Base-by-base conservation (phyloP, 2,113 vertebrate species). In the Chlamydotis undulata region DNA sequence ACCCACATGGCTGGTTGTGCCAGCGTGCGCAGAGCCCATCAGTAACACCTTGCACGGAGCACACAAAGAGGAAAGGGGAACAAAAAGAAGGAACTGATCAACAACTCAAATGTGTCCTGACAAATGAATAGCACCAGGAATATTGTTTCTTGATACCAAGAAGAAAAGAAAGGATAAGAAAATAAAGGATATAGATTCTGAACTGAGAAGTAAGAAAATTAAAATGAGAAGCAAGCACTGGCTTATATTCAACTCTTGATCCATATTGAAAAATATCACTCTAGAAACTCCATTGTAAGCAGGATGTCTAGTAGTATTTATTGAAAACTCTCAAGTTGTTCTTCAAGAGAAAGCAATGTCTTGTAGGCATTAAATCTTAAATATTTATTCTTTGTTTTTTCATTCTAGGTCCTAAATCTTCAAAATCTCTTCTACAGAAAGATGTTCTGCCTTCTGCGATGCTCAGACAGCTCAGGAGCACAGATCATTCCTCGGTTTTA, bases 251-350 rank as follows among this genome's bases (percentile, higher is more conserved):
- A 1, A 64, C 23, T 16, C 29, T 55, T 64, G 19, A 77, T 68
- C 28, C 26, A 31, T 2, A 57, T 15, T 31, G 29, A 79, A 52
- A 73, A 61, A 33, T 21, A 25, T 3, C 39, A 4, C 17, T 81
- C 35, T 25, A 71, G 39, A 56, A 76, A n/a, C 10, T 19, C 28
- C 12, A n/a, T 23, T 17, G 29, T 24, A 17, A 67, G 39, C 26
- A 57, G 61, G 87, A 77, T 81, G 76, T 70, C 89, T 81, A 75
- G 65, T 33, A 90, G 87, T 4, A 57, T 89, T 96, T 90, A 94
- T 63, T 78, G 93, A 91, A 87, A 96, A 97, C 90, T 84, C 91
- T 57, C 26, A 90, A 15, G 19, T 60, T 84, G 50, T 18, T 74
- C 43, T 71, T 88, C 55, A 35, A 96, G 75, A 95, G 16, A 90